Evolutionary conservation across 2,888 invertebrate species (phyloP).

Genomic region (Dexiosoma caninum): DNA sequence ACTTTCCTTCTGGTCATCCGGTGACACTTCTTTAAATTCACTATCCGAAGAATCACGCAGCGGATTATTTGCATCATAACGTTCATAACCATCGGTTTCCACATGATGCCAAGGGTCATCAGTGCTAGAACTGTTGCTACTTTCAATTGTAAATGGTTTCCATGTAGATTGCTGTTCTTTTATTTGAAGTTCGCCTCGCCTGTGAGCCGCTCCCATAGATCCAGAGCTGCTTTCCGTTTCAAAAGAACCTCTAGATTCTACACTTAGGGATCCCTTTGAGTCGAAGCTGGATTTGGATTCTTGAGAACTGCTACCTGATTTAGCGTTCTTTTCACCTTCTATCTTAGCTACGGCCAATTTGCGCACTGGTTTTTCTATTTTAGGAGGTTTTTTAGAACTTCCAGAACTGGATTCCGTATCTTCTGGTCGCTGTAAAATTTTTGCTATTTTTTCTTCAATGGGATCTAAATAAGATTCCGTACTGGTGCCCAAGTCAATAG

Average conservation of each 20-base stretch:
- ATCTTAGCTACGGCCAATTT: constrained; percentile 77
- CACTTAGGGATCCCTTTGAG: constrained; percentile 82
- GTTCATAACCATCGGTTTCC: constrained; percentile 83
- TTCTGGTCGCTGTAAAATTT: constrained; percentile 78
- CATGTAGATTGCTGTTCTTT: constrained; percentile 88
- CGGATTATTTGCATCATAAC: constrained; percentile 77
- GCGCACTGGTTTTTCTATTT: constrained; percentile 77
- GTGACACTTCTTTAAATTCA: constrained; percentile 78
- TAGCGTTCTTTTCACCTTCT: constrained; percentile 77
- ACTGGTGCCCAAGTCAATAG: constrained; percentile 82
- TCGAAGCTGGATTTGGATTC: constrained; percentile 82
- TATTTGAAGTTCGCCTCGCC: constrained; percentile 81
- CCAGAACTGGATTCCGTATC: constrained; percentile 82
- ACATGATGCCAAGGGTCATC: constrained; percentile 90
- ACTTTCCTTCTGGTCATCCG: constrained; percentile 80
- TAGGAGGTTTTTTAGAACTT: constrained; percentile 80
- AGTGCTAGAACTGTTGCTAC: constrained; percentile 90
- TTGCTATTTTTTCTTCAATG: constrained; percentile 78
- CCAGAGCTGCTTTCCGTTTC: constrained; percentile 88
- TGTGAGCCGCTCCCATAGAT: constrained; percentile 84
- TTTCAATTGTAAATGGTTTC: constrained; percentile 90
- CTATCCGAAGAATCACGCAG: constrained; percentile 75
- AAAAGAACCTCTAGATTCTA: constrained; percentile 85
- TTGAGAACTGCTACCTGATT: constrained; percentile 77
- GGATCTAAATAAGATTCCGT: constrained; percentile 77